Evolutionary conservation across 1,140 invertebrate genomes (phyloP), one percentile per base, ranked within the genome.

Genomic region (Chrysomallon squamiferum): DNA sequence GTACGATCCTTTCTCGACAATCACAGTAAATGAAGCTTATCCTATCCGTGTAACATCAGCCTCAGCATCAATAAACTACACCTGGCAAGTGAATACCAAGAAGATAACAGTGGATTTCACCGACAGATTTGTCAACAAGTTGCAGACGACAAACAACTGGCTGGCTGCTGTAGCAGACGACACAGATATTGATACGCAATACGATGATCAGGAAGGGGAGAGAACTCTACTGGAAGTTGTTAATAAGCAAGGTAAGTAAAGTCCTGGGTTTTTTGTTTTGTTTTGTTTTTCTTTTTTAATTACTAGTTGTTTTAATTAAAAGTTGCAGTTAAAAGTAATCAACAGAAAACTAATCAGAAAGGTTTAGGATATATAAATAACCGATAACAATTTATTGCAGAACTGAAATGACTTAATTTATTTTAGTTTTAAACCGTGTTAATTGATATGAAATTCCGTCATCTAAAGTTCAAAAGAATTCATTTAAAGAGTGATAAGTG

Each of bases 161-260:
- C 61, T 75, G 38, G 54, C 62, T 29, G 38, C 41, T 15, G 60
- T 75, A 11, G 65, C 50, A 47, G n/a, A 47, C 5, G 11, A 49
- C 9, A 3, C 20, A 15, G 66, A 59, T 20, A 15, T 69, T 15
- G 54, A 52, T 25, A 18, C 35, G 13, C 41, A 58, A 0, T 75
- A 72, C 47, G 73, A 75, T 60, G 73, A 75, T 57, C 49, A 61
- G 20, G 61, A 62, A 25, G 73, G 73, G 1, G 52, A 54, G 29
- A 60, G 67, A 30, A 68, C 65, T 6, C 56, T 61, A 15, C 18
- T 20, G 15, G 47, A 29, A 13, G 59, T 71, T 11, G 22, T 50
- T 11, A 63, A 71, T 65, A 35, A 62, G 20, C 52, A 71, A 41
- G 73, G 73, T 75, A 49, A 27, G 62, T 15, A 38, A 38, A 7